Conservation (phyloP, 2,888 invertebrate species). For the Standfussiana lucernea region DNA sequence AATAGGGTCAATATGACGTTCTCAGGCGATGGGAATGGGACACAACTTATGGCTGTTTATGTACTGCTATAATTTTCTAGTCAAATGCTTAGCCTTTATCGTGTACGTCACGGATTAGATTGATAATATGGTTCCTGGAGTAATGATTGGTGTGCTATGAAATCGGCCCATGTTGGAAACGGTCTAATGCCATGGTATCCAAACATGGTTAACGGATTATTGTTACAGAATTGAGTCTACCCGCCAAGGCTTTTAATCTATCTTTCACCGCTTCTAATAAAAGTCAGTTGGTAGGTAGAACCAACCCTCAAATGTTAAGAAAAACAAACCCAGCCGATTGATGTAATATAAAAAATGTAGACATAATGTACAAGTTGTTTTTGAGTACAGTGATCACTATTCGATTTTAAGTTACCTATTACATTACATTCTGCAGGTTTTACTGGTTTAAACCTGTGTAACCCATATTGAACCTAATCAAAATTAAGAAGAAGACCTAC, state of each 20-base stretch:
- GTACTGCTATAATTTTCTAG: slow-evolving; percentile 47
- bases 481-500: background rate
- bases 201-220: background rate
- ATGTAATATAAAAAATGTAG: background rate
- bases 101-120: slow-evolving; percentile 35
- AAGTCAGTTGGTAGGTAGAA: background rate
- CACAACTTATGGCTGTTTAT: slow-evolving; percentile 38
- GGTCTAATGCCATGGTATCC: background rate
- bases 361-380: background rate
- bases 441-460: background rate
- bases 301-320: background rate
- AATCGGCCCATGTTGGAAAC: background rate
- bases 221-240: background rate
- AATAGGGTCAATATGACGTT: slow-evolving; percentile 63
- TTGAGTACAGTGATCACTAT: background rate
- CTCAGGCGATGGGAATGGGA: slow-evolving; percentile 66
- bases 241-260: background rate
- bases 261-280: background rate
- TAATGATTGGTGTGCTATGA: slow-evolving; percentile 12
- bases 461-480: background rate
- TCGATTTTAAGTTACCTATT: background rate
- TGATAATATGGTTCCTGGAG: slow-evolving; percentile 15
- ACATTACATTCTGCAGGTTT: background rate
- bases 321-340: background rate
- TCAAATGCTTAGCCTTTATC: slow-evolving; percentile 37